Evolutionary conservation across 2,113 vertebrate genomes (phyloP), one percentile per base, ranked within the genome.

Genomic region (Lontra canadensis): DNA sequence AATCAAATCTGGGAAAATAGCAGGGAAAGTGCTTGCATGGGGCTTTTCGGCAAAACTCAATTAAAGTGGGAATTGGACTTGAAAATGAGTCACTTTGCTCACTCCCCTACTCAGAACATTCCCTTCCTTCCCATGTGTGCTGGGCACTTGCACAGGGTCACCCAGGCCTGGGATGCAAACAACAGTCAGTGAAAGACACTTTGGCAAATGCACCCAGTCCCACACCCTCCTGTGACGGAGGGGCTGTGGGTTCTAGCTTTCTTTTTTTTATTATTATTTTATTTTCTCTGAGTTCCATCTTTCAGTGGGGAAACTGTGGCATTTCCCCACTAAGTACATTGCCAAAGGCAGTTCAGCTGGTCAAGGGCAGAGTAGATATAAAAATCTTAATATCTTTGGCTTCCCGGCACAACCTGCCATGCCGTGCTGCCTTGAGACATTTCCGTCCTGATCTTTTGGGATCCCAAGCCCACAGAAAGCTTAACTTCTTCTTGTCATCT

Each of bases 41-140:
- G 61, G 74, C 73, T 97, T 97, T 97, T 97, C 36, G 73, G 94
- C 79, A 92, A 97, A 98, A 98, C 88, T 95, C 97, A 93, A 93
- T 96, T 97, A 97, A 93, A 95, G 88, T 61, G 61, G 88, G 97
- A 98, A 95, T 61, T 83, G 93, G 82, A 93, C 97, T 88, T 97
- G 97, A 97, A 96, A 96, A 95, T 55, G 42, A 97, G 81, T 65
- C 65, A 9, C 67, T 74, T 39, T 12, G 31, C 79, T 82, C 26
- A 8, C 15, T 74, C 42, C 25, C 78, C 36, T 74, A 36, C n/a
- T 74, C 74, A 26, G 74, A 93, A 25, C 11, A 29, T 52, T 25
- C 57, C 44, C 11, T 86, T 49, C 47, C 44, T 61, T 82, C 36
- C 49, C 31, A 0, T 6, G 1, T 2, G 7, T 0, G 0, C 39